These are phyloP conservation scores for Leptopilina boulardi DNA, from an alignment of 1,140 invertebrate genomes.

Conservation along the genomic window DNA sequence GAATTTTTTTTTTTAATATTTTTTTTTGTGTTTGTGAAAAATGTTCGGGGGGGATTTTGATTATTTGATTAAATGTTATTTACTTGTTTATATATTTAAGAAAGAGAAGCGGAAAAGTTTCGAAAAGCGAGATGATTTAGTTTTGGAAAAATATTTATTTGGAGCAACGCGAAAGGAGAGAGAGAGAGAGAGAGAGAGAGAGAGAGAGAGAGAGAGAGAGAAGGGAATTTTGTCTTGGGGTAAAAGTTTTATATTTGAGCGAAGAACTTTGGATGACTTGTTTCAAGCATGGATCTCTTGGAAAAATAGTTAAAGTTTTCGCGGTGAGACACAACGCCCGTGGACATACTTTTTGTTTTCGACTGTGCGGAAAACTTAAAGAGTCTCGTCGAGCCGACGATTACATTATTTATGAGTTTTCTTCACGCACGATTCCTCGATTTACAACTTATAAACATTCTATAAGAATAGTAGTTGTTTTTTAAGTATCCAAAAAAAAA, in stretches of 20 bases:
- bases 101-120: neutral
- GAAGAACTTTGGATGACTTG: constrained; percentile 45
- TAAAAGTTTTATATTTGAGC: constrained; percentile 39
- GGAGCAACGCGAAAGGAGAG: constrained; percentile 13
- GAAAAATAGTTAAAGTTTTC: constrained; percentile 48
- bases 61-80: neutral
- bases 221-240: constrained; percentile 38
- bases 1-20: no score
- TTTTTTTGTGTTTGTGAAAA: no score
- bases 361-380: neutral
- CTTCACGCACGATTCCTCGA: constrained; percentile 2
- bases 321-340: constrained; percentile 43
- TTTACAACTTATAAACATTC: neutral
- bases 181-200: no score
- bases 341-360: constrained; percentile 43
- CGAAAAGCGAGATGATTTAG: constrained; percentile 6
- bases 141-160: constrained; percentile 37
- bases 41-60: neutral
- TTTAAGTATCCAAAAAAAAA: no score
- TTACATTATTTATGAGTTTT: constrained; percentile 1
- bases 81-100: neutral
- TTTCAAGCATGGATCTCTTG: constrained; percentile 37
- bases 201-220: constrained; percentile 16
- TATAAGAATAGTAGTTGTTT: no score
- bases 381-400: neutral